A percentile compares a stretch with the other conserved stretches of the same genome.
Evolutionary conservation across 2,113 vertebrate species (phyloP).

Genomic region (Barnardius zonarius): DNA sequence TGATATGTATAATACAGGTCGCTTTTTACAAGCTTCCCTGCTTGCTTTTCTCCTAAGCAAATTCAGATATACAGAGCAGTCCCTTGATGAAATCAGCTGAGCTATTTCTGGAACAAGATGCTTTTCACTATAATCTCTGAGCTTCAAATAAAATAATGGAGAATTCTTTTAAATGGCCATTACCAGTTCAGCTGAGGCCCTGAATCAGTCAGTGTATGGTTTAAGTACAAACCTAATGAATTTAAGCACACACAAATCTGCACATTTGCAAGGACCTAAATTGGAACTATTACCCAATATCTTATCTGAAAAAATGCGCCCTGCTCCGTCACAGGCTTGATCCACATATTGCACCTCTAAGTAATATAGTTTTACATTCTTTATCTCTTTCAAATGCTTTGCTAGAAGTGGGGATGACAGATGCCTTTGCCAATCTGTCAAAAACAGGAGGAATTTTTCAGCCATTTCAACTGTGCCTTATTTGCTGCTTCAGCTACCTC

Average conservation of each 20-base stretch:
- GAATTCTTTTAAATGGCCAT: not conserved
- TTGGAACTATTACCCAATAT: not conserved
- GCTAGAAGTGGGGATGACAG: constrained; percentile 5
- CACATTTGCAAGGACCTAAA: not conserved
- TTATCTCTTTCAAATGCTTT: not conserved
- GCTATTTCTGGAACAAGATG: not conserved
- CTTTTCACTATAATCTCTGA: not conserved
- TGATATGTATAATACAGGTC: not conserved
- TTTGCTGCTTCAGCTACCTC: not conserved
- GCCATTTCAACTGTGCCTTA: not conserved
- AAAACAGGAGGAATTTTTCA: constrained; percentile 27
- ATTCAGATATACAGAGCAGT: not conserved
- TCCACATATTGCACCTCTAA: not conserved
- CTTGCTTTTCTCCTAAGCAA: not conserved
- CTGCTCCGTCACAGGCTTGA: not conserved
- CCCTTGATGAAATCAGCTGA: not conserved
- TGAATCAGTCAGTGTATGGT: not conserved
- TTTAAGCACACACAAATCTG: not conserved
- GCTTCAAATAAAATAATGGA: not conserved
- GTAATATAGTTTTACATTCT: not conserved
- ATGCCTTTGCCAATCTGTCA: constrained; percentile 46
- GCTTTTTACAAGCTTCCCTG: not conserved
- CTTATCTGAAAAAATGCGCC: not conserved
- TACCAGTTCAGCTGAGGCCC: not conserved
- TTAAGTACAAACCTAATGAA: not conserved